Evolutionary conservation across 2,888 invertebrate species (phyloP).

Genomic region (Platycheirus albimanus): DNA sequence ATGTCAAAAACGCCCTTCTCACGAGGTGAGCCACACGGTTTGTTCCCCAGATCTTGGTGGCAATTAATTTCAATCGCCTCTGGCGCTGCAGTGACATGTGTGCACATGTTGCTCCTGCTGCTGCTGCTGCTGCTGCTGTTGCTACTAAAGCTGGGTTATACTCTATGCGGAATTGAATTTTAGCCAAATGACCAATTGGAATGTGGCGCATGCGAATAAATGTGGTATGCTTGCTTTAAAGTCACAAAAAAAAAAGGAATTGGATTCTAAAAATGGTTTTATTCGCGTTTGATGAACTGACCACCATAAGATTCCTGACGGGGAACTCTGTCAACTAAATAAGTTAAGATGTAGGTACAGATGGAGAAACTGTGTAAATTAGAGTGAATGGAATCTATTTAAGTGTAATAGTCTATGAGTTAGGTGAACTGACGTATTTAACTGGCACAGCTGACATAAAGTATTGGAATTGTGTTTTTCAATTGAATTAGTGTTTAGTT

Average conservation of each 20-base stretch:
- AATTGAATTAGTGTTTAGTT: too few species aligned
- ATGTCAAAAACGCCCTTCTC: constrained; percentile 74
- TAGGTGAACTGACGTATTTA: too few species aligned
- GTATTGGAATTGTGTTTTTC: too few species aligned
- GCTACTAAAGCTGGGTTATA: background rate
- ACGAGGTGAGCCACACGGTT: constrained; percentile 60
- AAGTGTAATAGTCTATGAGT: too few species aligned
- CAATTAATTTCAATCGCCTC: constrained; percentile 73
- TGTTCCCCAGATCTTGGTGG: constrained; percentile 52
- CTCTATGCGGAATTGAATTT: constrained; percentile 66
- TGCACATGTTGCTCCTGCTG: constrained; percentile 54
- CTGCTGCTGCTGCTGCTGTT: background rate
- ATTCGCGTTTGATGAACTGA: constrained; percentile 10
- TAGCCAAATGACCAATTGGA: constrained; percentile 70
- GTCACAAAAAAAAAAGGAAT: constrained; percentile 30
- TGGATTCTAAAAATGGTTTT: constrained; percentile 4
- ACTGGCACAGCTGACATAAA: too few species aligned
- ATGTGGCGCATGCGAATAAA: constrained; percentile 67
- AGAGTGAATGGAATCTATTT: too few species aligned
- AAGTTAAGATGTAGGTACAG: background rate
- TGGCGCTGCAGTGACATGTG: constrained; percentile 68
- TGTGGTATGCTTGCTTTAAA: constrained; percentile 26
- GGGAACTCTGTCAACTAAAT: constrained; percentile 28
- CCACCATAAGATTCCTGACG: constrained; percentile 1
- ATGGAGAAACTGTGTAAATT: too few species aligned